phyloP scores from a whole-genome alignment of 2,888 invertebrate species.

The Hypena proboscidalis region DNA sequence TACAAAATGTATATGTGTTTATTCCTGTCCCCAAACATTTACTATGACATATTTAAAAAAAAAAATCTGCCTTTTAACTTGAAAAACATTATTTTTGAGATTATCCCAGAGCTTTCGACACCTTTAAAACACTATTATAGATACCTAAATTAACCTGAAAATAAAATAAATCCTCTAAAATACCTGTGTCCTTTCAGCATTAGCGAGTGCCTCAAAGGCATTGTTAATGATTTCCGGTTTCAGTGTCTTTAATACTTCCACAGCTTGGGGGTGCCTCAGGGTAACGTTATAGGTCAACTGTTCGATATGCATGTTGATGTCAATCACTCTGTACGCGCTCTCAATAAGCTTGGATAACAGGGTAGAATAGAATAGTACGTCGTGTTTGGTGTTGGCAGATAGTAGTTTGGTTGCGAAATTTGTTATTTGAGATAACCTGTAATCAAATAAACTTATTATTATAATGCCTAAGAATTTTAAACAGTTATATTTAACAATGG shows the following conservation, averaged over 20 bases:
- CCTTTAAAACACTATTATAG: too few species aligned
- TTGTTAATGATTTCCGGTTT: slow-evolving; percentile 61
- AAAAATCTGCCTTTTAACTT: too few species aligned
- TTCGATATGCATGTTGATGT: slow-evolving; percentile 72
- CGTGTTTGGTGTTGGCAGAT: slow-evolving; percentile 59
- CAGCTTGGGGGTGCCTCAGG: slow-evolving; percentile 65
- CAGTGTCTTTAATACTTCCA: slow-evolving; percentile 57
- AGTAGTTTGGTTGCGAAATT: slow-evolving; percentile 67
- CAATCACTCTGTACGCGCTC: slow-evolving; percentile 63
- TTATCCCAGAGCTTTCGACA: too few species aligned
- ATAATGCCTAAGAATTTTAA: too few species aligned
- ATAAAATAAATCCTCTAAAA: background rate
- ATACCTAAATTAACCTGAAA: too few species aligned
- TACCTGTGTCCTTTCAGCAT: slow-evolving; percentile 77
- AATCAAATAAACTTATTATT: slow-evolving; percentile 27
- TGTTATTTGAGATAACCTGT: slow-evolving; percentile 65
- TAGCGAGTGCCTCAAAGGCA: slow-evolving; percentile 73
- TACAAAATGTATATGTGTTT: too few species aligned
- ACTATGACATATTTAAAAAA: background rate
- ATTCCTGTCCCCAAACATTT: too few species aligned
- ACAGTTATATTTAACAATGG: too few species aligned
- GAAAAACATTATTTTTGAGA: too few species aligned
- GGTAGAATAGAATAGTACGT: slow-evolving; percentile 72
- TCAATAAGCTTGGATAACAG: slow-evolving; percentile 71
- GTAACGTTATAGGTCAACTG: slow-evolving; percentile 71